Base-by-base conservation (phyloP, 2,797 vertebrate species). In the Tauraco hartlaubi region DNA sequence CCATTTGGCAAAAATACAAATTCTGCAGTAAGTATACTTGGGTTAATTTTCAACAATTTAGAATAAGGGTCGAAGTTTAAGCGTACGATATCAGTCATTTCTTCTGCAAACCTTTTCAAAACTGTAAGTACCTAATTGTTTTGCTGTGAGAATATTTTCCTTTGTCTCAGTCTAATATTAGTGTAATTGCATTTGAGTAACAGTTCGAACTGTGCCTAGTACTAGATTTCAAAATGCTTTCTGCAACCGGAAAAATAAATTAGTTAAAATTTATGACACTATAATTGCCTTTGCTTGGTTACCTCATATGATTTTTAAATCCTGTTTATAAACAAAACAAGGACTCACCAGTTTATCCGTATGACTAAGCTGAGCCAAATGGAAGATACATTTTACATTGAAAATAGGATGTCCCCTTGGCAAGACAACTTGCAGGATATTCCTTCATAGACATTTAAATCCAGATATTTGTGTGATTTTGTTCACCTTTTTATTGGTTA, bases 11-110 rank as follows among this genome's bases (percentile, higher is more conserved):
- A 77, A 87, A 46, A 0, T 12, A 46, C 49, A 48, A 41, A 39
- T 61, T 83, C 72, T 86, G 46, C 28, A 35, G 10, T 44, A 56
- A 26, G n/a, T 43, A 28, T 11, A 31, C 41, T 6, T 68, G 20
- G 68, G 91, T 96, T 97, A 97, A 97, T 95, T 94, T 96, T 95
- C 37, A 94, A 95, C 89, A 52, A 11, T 48, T 66, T 66, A 52
- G 54, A 61, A 54, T 59, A 55, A 41, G 91, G 48, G 19, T 67
- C 75, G 63, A 94, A 69, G 89, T 76, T 92, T 41, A 66, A 72
- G 63, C 2, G 1, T 68, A 26, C 1, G 0, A 1, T 72, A n/a
- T 78, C 62, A 41, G 69, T 26, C 46, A 48, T 87, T 85, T 85
- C 64, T 91, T 83, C 43, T 55, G 85, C 71, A 83, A 89, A 68